A percentile compares a stretch with the other conserved stretches of the same genome.
phyloP scores from a whole-genome alignment of 2,797 vertebrate species.

The Nasua narica region DNA sequence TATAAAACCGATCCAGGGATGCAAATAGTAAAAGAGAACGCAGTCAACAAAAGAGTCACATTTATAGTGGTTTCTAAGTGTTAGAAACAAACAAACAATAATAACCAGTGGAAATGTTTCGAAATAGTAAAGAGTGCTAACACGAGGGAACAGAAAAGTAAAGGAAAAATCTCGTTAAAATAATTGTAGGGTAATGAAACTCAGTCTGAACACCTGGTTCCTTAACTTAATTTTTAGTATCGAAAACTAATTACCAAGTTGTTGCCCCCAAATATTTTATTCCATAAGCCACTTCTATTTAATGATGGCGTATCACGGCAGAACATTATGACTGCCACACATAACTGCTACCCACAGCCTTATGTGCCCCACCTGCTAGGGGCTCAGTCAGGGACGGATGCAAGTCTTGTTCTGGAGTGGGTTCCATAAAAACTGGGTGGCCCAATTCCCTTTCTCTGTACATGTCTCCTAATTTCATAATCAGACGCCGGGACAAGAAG shows the following conservation, averaged over 20 bases:
- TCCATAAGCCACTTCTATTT: not conserved
- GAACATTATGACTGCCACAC: not conserved
- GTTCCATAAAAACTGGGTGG: not conserved
- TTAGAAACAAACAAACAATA: not conserved
- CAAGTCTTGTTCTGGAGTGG: not conserved
- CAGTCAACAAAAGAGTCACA: not conserved
- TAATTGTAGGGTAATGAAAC: not conserved
- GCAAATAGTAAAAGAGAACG: not conserved
- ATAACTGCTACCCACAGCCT: not conserved
- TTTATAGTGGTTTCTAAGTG: not conserved
- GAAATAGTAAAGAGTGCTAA: not conserved
- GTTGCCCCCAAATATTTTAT: not conserved
- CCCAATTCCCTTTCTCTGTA: not conserved
- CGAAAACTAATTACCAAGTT: not conserved
- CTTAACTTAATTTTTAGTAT: not conserved
- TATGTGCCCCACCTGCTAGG: not conserved
- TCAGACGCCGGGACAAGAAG: not conserved
- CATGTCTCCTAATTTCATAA: not conserved
- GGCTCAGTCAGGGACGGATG: not conserved
- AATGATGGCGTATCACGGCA: not conserved
- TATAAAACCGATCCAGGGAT: not conserved
- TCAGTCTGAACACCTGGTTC: not conserved
- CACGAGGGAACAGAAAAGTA: not conserved
- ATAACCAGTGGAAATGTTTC: not conserved
- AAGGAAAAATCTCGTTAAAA: not conserved